phyloP scores from a whole-genome alignment of 2,113 vertebrate genomes.

The Varanus komodoensis region DNA sequence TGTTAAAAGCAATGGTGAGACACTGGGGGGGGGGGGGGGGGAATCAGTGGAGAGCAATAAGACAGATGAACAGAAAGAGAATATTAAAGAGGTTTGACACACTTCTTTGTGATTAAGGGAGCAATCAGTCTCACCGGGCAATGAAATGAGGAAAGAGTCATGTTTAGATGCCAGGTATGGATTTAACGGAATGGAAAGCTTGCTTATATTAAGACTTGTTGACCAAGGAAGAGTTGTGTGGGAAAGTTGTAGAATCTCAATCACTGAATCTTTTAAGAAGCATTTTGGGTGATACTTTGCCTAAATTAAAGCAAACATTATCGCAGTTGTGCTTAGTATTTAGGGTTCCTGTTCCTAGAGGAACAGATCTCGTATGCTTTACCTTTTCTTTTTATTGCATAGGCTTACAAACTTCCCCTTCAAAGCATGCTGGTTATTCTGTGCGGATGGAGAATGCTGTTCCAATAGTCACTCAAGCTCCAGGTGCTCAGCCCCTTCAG shows the following conservation, averaged over 20 bases:
- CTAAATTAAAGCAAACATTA: not conserved
- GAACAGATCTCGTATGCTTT: constrained; percentile 29
- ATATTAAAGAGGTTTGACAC: not conserved
- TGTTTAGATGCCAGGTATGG: not conserved
- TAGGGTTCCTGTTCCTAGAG: not conserved
- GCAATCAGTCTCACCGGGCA: not conserved
- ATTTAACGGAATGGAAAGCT: not conserved
- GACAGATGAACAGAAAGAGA: not conserved
- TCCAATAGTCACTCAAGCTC: constrained; percentile 98
- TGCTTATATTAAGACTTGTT: not conserved
- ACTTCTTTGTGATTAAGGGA: not conserved
- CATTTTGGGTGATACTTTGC: not conserved
- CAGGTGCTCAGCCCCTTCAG: constrained; percentile 94
- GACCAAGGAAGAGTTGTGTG: not conserved
- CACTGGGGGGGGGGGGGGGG: too few species aligned
- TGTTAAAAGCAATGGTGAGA: not conserved
- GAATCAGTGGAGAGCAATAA: not conserved
- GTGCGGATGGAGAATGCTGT: constrained; percentile 98
- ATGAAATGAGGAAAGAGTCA: not conserved
- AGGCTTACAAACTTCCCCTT: constrained; percentile 97
- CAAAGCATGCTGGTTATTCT: constrained; percentile 96
- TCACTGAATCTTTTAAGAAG: not conserved
- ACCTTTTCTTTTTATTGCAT: constrained; percentile 56
- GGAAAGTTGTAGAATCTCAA: not conserved
- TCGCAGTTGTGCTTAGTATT: not conserved